Conservation (phyloP, 1,140 invertebrate species). For the Zeugodacus cucurbitae region DNA sequence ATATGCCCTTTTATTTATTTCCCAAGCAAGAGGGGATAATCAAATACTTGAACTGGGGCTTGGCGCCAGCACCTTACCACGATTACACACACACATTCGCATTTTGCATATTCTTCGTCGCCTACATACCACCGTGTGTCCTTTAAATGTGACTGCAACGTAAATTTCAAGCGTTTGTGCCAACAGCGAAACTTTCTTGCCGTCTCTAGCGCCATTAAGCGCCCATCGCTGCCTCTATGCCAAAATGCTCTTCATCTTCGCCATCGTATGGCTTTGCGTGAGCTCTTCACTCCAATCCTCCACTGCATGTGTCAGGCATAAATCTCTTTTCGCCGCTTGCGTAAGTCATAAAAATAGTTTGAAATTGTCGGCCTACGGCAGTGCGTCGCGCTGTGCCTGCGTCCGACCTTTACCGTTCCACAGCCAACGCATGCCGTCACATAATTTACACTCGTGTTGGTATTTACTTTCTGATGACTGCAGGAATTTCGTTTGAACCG, state of each 20-base stretch:
- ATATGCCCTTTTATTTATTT: neutral
- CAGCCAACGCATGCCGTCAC: neutral
- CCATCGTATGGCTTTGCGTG: neutral
- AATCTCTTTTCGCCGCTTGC: neutral
- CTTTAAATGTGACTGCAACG: neutral
- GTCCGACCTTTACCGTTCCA: neutral
- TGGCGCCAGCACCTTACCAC: neutral
- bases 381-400: neutral
- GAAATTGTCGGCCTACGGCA: neutral
- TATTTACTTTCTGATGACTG: neutral
- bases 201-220: neutral
- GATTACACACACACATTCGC: neutral
- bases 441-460: neutral
- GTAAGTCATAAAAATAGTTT: constrained; percentile 13
- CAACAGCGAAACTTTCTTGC: neutral
- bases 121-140: neutral
- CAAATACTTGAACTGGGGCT: neutral
- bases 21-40: neutral
- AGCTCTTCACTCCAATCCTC: neutral
- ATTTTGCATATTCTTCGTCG: neutral
- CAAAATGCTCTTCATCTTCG: neutral
- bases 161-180: neutral
- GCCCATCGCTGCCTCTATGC: neutral
- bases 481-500: neutral
- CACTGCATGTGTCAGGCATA: neutral